A percentile compares a stretch with the other conserved stretches of the same genome.
These are phyloP conservation scores for Ctenodactylus gundi DNA, from an alignment of 2,113 vertebrate genomes.

Conservation along the genomic window DNA sequence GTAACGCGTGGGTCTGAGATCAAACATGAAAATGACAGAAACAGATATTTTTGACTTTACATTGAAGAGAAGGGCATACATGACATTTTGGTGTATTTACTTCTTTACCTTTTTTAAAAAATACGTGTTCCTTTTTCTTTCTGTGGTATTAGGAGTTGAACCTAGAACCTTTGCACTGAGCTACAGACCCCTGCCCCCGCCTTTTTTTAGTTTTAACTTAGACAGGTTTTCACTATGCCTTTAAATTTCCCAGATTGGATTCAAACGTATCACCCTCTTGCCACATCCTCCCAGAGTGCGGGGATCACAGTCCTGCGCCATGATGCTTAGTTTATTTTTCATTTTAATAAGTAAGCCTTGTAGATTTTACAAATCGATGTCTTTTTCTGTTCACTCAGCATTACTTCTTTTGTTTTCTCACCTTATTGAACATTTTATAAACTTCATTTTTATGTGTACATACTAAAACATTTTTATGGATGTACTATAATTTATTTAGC, in stretches of 20 bases:
- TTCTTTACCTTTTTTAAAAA: not conserved
- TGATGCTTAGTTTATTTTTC: too few species aligned
- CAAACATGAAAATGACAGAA: not conserved
- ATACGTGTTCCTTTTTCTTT: too few species aligned
- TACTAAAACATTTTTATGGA: not conserved
- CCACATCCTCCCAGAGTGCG: too few species aligned
- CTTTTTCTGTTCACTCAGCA: not conserved
- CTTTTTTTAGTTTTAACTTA: too few species aligned
- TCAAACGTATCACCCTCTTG: not conserved
- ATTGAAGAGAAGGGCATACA: not conserved
- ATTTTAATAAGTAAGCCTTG: not conserved
- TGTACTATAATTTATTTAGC: not conserved
- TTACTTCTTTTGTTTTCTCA: not conserved
- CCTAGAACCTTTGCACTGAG: too few species aligned
- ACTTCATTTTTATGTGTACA: not conserved
- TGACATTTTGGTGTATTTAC: not conserved
- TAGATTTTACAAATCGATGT: not conserved
- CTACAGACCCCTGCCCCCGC: too few species aligned
- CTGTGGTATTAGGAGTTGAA: too few species aligned
- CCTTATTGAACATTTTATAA: constrained; percentile 5
- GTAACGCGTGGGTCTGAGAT: not conserved
- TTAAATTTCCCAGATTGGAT: too few species aligned
- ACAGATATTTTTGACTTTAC: not conserved
- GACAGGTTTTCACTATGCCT: too few species aligned
- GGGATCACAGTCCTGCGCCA: too few species aligned